Conservation (phyloP, 2,888 invertebrate species). For the Eugnorisma glareosa region DNA sequence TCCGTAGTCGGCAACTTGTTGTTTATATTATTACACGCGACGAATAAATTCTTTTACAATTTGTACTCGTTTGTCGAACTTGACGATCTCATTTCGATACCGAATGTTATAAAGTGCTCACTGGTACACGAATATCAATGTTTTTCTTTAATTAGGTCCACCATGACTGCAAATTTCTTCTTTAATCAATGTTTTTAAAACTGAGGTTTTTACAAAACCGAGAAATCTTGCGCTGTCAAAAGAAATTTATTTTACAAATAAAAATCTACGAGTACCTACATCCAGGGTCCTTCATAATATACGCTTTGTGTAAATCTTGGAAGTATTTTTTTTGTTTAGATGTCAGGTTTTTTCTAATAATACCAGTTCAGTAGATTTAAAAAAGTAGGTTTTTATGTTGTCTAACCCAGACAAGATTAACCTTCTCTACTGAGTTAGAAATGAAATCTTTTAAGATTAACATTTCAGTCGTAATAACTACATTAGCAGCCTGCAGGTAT, state of each 20-base stretch:
- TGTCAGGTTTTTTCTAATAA: neutral
- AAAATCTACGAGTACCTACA: neutral
- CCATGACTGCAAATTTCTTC: neutral
- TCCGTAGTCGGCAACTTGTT: slow-evolving; percentile 76
- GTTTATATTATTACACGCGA: slow-evolving; percentile 77
- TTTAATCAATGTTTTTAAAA: neutral
- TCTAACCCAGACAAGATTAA: neutral
- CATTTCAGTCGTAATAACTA: neutral
- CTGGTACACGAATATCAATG: slow-evolving; percentile 51
- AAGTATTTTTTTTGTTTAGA: neutral
- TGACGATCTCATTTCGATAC: slow-evolving; percentile 77
- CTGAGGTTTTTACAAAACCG: neutral
- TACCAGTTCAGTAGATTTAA: too few species aligned
- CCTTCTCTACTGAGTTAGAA: neutral
- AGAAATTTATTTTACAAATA: neutral
- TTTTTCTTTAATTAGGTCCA: slow-evolving; percentile 34
- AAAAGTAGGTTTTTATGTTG: neutral
- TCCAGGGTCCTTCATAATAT: too few species aligned
- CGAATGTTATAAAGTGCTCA: slow-evolving; percentile 66
- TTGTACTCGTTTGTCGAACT: slow-evolving; percentile 85
- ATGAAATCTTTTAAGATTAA: neutral
- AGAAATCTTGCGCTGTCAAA: neutral
- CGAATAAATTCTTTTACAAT: slow-evolving; percentile 82
- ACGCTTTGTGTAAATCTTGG: neutral
- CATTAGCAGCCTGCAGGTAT: slow-evolving; percentile 27